Evolutionary conservation across 2,113 vertebrate genomes (phyloP), one percentile per base, ranked within the genome.

Genomic region (Todiramphus saurophagus): DNA sequence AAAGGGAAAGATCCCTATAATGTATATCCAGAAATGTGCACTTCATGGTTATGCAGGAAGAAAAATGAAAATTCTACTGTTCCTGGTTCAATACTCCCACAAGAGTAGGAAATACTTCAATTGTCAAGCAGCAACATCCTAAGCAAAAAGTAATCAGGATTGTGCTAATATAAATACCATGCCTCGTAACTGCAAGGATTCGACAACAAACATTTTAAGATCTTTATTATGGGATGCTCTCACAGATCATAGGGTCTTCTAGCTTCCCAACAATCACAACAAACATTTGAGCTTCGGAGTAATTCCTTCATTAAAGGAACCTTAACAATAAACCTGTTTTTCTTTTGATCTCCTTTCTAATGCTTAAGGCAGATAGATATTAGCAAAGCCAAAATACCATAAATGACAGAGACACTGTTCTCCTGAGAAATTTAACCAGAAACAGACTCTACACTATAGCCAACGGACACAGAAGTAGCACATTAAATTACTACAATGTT

Each of bases 21-120:
- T 1, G 0, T 39, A 27, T 27, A 68, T 31, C 13, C 31, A 58
- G 21, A 58, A 79, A 8, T 6, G 5, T 19, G 23, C 2, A 0
- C 66, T 56, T 67, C 17, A 19, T 50, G 16, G 24, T 51, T 56
- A 63, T 19, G 8, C 31, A 86, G 64, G 53, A 37, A 56, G 77
- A 53, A 39, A 7, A 50, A 46, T 18, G 4, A 81, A 81, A 82
- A 43, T 33, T 41, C 28, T 23, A 53, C 16, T 53, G n/a, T 59
- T 67, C 16, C 20, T 48, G 31, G 25, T 67, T 33, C 66, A 73
- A 23, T 50, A 62, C 73, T 62, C 39, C 39, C 53, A 64, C 35
- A 67, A 18, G 16, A 2, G 2, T 16, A 67, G 27, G 23, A 39
- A 83, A 69, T 13, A 46, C 35, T 68, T 44, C 11, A 39, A 5